Evolutionary conservation across 2,888 invertebrate species (phyloP).

Genomic region (Cryptophagus acutangulus): DNA sequence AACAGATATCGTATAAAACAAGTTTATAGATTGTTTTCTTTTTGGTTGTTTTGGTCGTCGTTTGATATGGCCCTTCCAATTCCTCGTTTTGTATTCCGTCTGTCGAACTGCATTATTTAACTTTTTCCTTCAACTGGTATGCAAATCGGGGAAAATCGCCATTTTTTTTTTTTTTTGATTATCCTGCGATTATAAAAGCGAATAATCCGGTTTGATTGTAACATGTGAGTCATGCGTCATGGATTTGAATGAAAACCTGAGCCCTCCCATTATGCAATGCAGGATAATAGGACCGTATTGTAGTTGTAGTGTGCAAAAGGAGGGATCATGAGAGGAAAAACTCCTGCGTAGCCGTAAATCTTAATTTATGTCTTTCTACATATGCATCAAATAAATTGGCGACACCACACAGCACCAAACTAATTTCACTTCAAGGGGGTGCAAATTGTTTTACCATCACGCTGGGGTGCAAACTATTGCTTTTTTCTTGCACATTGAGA

Average conservation of each 20-base stretch:
- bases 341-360: slow-evolving; percentile 16
- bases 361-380: slow-evolving; percentile 27
- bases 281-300: slow-evolving; percentile 3
- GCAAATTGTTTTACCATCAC: slow-evolving; percentile 2
- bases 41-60: slow-evolving; percentile 15
- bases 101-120: slow-evolving; percentile 34
- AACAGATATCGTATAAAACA: slow-evolving; percentile 34
- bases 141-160: no score
- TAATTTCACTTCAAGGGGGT: slow-evolving; percentile 7
- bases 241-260: no score
- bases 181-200: no score
- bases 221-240: no score
- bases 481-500: no score
- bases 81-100: slow-evolving; percentile 28
- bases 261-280: not conserved
- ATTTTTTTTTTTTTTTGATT: no score
- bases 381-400: slow-evolving; percentile 23
- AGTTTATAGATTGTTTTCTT: slow-evolving; percentile 35
- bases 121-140: slow-evolving; percentile 19
- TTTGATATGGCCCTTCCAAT: slow-evolving; percentile 12
- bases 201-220: no score
- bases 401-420: slow-evolving; percentile 3
- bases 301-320: no score
- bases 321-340: not conserved
- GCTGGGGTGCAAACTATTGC: no score